Percentiles rank a stretch among this genome's conserved stretches.
phyloP scores from a whole-genome alignment of 2,797 vertebrate genomes.

The Melopsittacus undulatus region DNA sequence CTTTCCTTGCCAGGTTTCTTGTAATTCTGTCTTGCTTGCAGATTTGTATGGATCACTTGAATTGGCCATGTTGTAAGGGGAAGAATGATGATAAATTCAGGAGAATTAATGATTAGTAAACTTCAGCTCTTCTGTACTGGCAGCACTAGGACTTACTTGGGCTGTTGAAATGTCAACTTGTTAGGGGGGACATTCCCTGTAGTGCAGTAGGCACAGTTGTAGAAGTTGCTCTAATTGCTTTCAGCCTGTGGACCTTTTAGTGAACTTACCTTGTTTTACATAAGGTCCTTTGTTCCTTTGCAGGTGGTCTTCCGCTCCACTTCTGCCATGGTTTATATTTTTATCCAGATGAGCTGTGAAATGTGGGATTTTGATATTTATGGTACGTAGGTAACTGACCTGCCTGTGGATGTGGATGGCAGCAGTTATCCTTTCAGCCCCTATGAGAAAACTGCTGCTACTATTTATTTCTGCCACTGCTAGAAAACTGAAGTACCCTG shows the following conservation, averaged over 20 bases:
- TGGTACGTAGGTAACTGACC: constrained; percentile 75
- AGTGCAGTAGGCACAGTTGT: background rate
- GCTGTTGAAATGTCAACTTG: background rate
- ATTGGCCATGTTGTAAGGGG: background rate
- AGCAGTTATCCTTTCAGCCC: background rate
- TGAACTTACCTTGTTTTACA: background rate
- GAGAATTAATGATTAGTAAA: background rate
- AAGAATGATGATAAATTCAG: background rate
- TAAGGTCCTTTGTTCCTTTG: background rate
- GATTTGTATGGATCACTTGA: background rate
- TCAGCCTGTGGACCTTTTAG: background rate
- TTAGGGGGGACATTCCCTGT: background rate
- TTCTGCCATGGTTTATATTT: constrained; percentile 99
- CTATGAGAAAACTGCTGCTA: background rate
- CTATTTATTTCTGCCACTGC: background rate
- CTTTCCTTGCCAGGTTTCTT: background rate
- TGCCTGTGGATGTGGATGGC: background rate
- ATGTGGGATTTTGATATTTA: constrained; percentile 99
- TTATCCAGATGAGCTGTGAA: constrained; percentile 99
- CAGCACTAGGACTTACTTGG: background rate
- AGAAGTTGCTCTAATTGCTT: background rate
- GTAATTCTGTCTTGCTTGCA: background rate
- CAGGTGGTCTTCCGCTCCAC: constrained; percentile 98
- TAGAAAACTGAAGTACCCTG: background rate
- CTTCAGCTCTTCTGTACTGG: background rate